phyloP scores from a whole-genome alignment of 64 coral and sea anemone species.

The Stichodactyla helianthus region DNA sequence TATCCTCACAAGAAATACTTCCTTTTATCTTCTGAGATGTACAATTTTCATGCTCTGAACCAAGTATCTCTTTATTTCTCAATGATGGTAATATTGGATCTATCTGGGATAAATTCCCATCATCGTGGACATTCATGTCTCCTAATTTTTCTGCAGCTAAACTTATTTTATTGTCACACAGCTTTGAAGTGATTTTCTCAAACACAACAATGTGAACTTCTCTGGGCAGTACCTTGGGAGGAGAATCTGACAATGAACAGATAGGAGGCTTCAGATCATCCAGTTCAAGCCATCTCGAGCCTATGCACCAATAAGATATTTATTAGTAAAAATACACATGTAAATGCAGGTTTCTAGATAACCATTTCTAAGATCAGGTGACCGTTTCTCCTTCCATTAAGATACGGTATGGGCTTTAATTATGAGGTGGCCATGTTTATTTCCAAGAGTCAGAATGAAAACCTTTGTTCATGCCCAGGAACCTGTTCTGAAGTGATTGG shows the following conservation, averaged over 20 bases:
- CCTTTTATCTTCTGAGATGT: not conserved
- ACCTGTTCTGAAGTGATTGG: too few species aligned
- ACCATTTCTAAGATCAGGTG: too few species aligned
- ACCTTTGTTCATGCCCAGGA: too few species aligned
- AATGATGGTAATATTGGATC: not conserved
- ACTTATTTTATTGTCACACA: not conserved
- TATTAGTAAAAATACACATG: not conserved
- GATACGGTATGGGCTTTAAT: too few species aligned
- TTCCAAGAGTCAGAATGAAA: too few species aligned
- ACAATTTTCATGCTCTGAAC: not conserved
- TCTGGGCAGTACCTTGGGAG: conserved; percentile 26
- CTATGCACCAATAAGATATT: conserved; percentile 23
- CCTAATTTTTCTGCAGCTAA: not conserved
- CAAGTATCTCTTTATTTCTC: not conserved
- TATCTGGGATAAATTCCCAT: not conserved
- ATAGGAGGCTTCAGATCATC: conserved; percentile 66
- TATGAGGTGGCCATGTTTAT: too few species aligned
- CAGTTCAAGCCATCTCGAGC: conserved; percentile 75
- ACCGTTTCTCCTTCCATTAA: too few species aligned
- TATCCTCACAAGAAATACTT: not conserved
- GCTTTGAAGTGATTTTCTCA: conserved; percentile 40
- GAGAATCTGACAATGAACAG: conserved; percentile 27
- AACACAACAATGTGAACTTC: conserved; percentile 78
- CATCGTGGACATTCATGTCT: not conserved
- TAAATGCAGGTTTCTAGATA: not conserved